Conservation (phyloP, 1,140 invertebrate species). For the Piezodorus guildinii region DNA sequence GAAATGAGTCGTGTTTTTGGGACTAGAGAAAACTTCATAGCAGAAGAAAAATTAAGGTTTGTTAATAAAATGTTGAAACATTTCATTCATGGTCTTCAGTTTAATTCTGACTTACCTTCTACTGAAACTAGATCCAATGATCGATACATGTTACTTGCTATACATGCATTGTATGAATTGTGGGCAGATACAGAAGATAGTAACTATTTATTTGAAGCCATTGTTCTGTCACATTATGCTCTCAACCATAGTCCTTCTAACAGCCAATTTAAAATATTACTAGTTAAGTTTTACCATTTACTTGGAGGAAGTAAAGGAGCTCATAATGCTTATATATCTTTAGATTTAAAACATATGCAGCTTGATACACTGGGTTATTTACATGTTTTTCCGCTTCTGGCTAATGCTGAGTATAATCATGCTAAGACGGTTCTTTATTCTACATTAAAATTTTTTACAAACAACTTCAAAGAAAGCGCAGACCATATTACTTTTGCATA, state of each 20-base stretch:
- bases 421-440: conserved; percentile 51
- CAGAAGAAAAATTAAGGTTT: conserved; percentile 27
- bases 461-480: conserved; percentile 77
- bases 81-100: conserved; percentile 40
- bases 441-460: conserved; percentile 73
- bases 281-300: conserved; percentile 27
- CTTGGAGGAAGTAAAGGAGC: conserved; percentile 54
- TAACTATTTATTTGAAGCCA: conserved; percentile 47
- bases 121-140: conserved; percentile 39
- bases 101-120: conserved; percentile 20
- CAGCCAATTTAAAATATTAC: conserved; percentile 38
- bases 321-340: conserved; percentile 47
- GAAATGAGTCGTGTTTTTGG: conserved; percentile 56
- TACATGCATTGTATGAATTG: conserved; percentile 62
- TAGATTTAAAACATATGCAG: conserved; percentile 92
- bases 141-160: conserved; percentile 62
- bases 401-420: conserved; percentile 52
- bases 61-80: conserved; percentile 40
- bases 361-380: conserved; percentile 82
- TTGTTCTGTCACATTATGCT: conserved; percentile 56
- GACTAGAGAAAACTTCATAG: conserved; percentile 33
- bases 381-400: conserved; percentile 55
- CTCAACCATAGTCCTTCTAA: conserved; percentile 60
- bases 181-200: conserved; percentile 45
- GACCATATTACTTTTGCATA: conserved; percentile 86